Evolutionary conservation across 2,888 invertebrate species (phyloP).

Genomic region (Dryobota labecula): DNA sequence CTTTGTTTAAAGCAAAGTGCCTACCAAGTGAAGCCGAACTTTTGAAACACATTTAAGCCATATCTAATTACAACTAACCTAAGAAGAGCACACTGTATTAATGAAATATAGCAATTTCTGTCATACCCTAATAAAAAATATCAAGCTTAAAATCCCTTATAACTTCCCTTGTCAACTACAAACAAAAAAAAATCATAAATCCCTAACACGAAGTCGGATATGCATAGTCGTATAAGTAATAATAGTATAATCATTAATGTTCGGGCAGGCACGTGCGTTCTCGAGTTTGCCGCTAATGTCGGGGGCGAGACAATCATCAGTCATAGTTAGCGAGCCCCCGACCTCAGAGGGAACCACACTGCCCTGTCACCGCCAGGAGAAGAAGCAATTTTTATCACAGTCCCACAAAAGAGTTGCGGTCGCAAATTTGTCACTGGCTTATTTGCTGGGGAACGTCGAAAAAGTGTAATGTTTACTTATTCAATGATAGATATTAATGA

Average conservation of each 20-base stretch:
- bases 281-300: conserved; percentile 75
- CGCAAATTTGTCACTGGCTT: conserved; percentile 86
- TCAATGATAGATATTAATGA: conserved; percentile 84
- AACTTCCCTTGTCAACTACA: conserved; percentile 48
- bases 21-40: too few relatives aligned
- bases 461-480: conserved; percentile 76
- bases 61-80: background rate
- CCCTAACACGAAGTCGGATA: conserved; percentile 53
- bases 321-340: conserved; percentile 85
- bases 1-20: background rate
- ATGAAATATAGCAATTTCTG: conserved; percentile 1
- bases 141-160: conserved; percentile 18
- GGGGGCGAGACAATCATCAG: conserved; percentile 86
- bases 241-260: conserved; percentile 79
- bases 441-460: conserved; percentile 76
- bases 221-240: conserved; percentile 66
- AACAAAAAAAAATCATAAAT: conserved; percentile 57
- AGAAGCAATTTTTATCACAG: conserved; percentile 86
- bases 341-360: conserved; percentile 75
- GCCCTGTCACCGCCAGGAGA: conserved; percentile 82
- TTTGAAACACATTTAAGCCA: background rate
- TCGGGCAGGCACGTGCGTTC: conserved; percentile 78
- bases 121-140: conserved; percentile 15
- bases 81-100: background rate
- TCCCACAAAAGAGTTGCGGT: conserved; percentile 87